These are phyloP conservation scores for Diachasmimorpha longicaudata DNA, from an alignment of 1,140 invertebrate species.

Conservation along the genomic window DNA sequence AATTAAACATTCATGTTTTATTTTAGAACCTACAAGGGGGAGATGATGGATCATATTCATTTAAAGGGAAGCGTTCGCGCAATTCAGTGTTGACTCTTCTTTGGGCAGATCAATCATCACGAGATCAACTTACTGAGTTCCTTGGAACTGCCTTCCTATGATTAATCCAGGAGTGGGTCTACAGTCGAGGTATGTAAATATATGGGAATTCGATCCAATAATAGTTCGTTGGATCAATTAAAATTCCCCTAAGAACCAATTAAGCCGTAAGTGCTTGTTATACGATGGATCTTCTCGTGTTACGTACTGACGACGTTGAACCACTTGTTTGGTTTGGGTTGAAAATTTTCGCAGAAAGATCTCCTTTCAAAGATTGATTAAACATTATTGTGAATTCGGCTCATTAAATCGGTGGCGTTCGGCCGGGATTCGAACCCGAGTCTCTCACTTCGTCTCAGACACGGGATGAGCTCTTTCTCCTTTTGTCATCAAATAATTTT, in stretches of 20 bases:
- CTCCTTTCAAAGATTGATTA: too few species aligned
- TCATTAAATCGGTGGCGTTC: too few species aligned
- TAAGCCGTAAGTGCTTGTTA: conserved; percentile 33
- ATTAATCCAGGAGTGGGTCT: not conserved
- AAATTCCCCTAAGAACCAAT: conserved; percentile 46
- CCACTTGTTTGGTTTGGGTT: conserved; percentile 31
- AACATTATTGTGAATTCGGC: too few species aligned
- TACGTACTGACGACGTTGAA: conserved; percentile 47
- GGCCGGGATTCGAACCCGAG: too few species aligned
- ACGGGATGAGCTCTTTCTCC: too few species aligned
- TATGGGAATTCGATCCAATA: conserved; percentile 43
- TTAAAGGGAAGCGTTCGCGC: not conserved
- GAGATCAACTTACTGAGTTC: not conserved
- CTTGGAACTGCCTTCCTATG: not conserved
- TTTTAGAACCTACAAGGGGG: too few species aligned
- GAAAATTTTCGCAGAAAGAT: not conserved
- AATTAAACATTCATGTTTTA: too few species aligned
- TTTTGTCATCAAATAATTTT: too few species aligned
- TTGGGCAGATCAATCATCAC: not conserved
- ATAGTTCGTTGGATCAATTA: conserved; percentile 45
- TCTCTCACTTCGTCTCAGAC: too few species aligned
- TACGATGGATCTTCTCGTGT: conserved; percentile 29
- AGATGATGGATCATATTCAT: not conserved
- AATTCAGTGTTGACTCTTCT: not conserved
- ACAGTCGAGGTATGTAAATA: conserved; percentile 37